These are phyloP conservation scores for Pardosa pseudoannulata DNA, from an alignment of 2,888 invertebrate species.

Conservation along the genomic window DNA sequence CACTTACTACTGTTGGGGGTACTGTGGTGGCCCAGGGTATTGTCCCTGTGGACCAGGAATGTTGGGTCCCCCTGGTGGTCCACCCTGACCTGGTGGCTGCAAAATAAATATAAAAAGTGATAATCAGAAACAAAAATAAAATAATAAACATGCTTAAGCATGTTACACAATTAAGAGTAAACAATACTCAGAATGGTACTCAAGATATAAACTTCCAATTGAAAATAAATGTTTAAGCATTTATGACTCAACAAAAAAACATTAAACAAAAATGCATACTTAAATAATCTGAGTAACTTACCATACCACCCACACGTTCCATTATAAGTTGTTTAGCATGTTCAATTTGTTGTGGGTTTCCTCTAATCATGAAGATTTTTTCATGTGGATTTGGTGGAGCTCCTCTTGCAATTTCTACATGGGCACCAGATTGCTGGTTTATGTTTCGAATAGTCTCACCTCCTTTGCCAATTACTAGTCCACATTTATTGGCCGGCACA, in stretches of 20 bases:
- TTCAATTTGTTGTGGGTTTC: constrained; percentile 95
- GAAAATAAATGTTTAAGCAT: too few relatives aligned
- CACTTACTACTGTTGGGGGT: constrained; percentile 65
- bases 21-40: constrained; percentile 63
- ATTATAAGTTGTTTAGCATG: constrained; percentile 96
- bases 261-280: too few relatives aligned
- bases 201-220: too few relatives aligned
- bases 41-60: constrained; percentile 61
- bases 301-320: constrained; percentile 87
- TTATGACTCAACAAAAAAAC: too few relatives aligned
- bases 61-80: constrained; percentile 62
- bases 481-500: constrained; percentile 96
- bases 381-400: constrained; percentile 86
- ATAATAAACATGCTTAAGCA: too few relatives aligned
- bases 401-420: constrained; percentile 96
- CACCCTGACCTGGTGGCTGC: constrained; percentile 56
- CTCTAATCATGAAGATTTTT: constrained; percentile 93
- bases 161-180: not conserved
- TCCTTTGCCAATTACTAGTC: constrained; percentile 96
- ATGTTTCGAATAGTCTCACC: constrained; percentile 99
- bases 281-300: too few relatives aligned
- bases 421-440: constrained; percentile 96
- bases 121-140: too few relatives aligned
- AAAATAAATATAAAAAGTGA: too few relatives aligned
- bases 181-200: too few relatives aligned